Percentiles rank a stretch among this genome's conserved stretches.
phyloP scores from a whole-genome alignment of 2,888 invertebrate genomes.

The Achlya flavicornis region DNA sequence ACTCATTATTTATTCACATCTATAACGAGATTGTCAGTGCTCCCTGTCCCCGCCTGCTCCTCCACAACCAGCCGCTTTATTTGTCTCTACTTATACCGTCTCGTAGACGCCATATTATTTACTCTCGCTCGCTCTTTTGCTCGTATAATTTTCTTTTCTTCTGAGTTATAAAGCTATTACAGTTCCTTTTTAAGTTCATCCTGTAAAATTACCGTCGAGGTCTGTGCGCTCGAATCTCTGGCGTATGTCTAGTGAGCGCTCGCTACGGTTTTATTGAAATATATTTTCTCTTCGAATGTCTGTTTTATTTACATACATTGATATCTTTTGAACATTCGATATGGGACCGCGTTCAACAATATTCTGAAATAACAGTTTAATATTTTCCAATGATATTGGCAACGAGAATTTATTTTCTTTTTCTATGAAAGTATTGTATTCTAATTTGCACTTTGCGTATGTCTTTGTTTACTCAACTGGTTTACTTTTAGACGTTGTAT shows the following conservation, averaged over 20 bases:
- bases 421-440: not conserved
- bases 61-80: conserved; percentile 58
- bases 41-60: conserved; percentile 60
- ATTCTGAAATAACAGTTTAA: conserved; percentile 13
- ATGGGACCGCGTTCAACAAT: conserved; percentile 30
- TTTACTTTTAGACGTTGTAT: not conserved
- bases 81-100: conserved; percentile 51
- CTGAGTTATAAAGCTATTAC: conserved; percentile 65
- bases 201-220: conserved; percentile 39
- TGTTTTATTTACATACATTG: conserved; percentile 52
- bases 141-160: conserved; percentile 64
- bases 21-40: conserved; percentile 80
- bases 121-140: conserved; percentile 63
- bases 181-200: conserved; percentile 56
- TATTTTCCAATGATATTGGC: not conserved
- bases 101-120: conserved; percentile 46
- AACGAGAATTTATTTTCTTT: not conserved
- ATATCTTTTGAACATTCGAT: conserved; percentile 46
- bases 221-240: conserved; percentile 30
- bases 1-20: conserved; percentile 82
- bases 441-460: too few species aligned
- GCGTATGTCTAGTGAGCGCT: conserved; percentile 29
- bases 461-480: too few species aligned
- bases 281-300: conserved; percentile 46
- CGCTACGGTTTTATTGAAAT: conserved; percentile 49